Percentiles rank a stretch among this genome's conserved stretches.
Conservation (phyloP, 1,140 invertebrate species). For the Monochamus saltuarius region DNA sequence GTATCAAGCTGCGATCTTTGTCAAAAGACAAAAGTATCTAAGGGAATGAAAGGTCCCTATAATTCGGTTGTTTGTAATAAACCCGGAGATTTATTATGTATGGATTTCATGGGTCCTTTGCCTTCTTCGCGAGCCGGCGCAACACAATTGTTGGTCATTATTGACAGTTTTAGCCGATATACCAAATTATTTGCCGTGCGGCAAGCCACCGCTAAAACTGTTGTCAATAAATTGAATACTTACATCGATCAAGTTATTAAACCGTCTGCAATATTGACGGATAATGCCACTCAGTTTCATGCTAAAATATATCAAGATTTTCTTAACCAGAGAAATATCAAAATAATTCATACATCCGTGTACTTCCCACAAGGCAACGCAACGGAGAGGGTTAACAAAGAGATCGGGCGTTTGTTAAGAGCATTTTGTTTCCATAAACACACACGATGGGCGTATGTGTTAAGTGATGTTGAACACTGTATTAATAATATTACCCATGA, state of each 20-base stretch:
- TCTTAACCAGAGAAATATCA: background rate
- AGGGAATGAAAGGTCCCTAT: no score
- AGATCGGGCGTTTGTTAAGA: conserved; percentile 12
- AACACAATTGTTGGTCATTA: no score
- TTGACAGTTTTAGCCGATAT: no score
- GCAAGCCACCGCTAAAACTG: background rate
- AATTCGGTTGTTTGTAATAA: no score
- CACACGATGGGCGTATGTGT: conserved; percentile 7
- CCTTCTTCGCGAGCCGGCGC: no score
- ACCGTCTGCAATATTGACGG: background rate
- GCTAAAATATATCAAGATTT: background rate
- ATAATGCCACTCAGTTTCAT: conserved; percentile 14
- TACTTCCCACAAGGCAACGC: conserved; percentile 15
- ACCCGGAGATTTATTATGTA: no score
- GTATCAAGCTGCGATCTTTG: no score
- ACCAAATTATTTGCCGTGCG: no score
- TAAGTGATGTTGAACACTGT: conserved; percentile 1
- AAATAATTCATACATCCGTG: conserved; percentile 3
- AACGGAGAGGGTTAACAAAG: conserved; percentile 8
- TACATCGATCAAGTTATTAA: conserved; percentile 1
- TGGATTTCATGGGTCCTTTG: no score
- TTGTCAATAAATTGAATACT: background rate
- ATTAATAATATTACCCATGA: conserved; percentile 3
- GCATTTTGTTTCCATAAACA: conserved; percentile 13
- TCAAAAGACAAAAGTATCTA: no score